These are phyloP conservation scores for Lithophane ornitopus DNA, from an alignment of 2,888 invertebrate species.

Conservation along the genomic window DNA sequence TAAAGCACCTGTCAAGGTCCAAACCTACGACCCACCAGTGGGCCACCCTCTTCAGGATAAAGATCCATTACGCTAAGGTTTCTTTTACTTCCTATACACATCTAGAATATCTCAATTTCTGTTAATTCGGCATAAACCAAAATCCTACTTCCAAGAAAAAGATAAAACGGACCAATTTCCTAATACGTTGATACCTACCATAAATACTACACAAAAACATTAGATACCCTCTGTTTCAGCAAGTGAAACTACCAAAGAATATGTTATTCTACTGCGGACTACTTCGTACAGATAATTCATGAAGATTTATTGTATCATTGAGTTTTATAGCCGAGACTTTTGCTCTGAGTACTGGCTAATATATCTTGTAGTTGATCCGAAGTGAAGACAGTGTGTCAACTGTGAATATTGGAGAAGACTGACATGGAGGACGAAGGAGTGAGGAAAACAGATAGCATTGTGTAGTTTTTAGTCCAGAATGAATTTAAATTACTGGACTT, in stretches of 20 bases:
- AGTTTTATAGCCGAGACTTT: slow-evolving; percentile 56
- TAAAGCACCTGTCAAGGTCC: too few species aligned
- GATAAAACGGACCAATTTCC: slow-evolving; percentile 21
- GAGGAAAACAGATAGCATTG: not conserved
- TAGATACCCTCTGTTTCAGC: slow-evolving; percentile 27
- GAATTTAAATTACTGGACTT: not conserved
- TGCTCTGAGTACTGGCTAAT: slow-evolving; percentile 45
- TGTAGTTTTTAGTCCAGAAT: not conserved
- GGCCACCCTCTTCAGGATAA: too few species aligned
- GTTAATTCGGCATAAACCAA: not conserved
- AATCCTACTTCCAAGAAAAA: not conserved
- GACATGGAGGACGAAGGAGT: not conserved
- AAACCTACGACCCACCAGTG: too few species aligned
- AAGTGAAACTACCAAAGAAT: slow-evolving; percentile 29
- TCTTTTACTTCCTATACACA: not conserved
- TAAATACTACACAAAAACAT: slow-evolving; percentile 41
- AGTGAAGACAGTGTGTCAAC: slow-evolving; percentile 33
- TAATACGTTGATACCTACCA: slow-evolving; percentile 42
- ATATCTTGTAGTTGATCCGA: slow-evolving; percentile 46
- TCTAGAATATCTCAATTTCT: not conserved
- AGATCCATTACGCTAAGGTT: too few species aligned
- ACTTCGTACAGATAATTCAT: slow-evolving; percentile 57
- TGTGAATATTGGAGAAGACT: slow-evolving; percentile 7
- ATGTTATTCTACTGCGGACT: slow-evolving; percentile 46
- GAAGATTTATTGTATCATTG: slow-evolving; percentile 59